phyloP scores from a whole-genome alignment of 2,797 vertebrate species.

The Merluccius polli region DNA sequence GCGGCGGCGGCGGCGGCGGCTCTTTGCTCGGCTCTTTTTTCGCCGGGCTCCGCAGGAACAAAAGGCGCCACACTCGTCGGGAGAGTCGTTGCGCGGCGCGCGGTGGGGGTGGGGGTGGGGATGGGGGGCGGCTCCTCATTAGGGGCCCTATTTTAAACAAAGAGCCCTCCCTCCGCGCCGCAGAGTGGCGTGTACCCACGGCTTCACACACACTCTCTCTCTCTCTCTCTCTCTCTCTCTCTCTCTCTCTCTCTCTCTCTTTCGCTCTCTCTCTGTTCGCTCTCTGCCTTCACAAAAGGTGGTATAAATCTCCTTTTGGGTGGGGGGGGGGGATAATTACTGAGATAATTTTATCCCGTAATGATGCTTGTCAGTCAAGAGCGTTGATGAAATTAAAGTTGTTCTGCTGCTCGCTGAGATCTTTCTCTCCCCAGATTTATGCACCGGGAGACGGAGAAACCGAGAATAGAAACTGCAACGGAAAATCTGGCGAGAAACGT shows the following conservation, averaged over 20 bases:
- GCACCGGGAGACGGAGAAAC: conserved; percentile 40
- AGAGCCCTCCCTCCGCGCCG: conserved; percentile 50
- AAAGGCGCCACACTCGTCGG: no score
- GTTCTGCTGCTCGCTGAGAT: conserved; percentile 53
- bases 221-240: no score
- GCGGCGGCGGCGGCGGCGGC: no score
- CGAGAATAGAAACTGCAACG: conserved; percentile 24
- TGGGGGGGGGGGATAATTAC: conserved; percentile 71
- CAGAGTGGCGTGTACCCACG: conserved; percentile 38
- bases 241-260: no score
- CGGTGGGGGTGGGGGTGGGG: no score
- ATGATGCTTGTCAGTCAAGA: conserved; percentile 76
- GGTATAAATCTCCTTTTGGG: conserved; percentile 68
- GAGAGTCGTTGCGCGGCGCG: no score
- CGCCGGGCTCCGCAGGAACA: no score
- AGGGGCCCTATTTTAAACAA: conserved; percentile 64
- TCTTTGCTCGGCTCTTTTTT: no score
- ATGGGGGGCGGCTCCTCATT: conserved; percentile 54
- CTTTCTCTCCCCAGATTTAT: conserved; percentile 41
- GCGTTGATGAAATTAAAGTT: conserved; percentile 73
- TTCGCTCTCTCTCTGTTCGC: neutral
- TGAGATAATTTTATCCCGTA: conserved; percentile 77
- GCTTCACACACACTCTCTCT: conserved; percentile 28
- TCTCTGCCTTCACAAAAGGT: conserved; percentile 51
- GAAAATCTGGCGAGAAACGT: conserved; percentile 47